These are phyloP conservation scores for Sicus ferrugineus DNA, from an alignment of 2,888 invertebrate genomes.

Conservation along the genomic window DNA sequence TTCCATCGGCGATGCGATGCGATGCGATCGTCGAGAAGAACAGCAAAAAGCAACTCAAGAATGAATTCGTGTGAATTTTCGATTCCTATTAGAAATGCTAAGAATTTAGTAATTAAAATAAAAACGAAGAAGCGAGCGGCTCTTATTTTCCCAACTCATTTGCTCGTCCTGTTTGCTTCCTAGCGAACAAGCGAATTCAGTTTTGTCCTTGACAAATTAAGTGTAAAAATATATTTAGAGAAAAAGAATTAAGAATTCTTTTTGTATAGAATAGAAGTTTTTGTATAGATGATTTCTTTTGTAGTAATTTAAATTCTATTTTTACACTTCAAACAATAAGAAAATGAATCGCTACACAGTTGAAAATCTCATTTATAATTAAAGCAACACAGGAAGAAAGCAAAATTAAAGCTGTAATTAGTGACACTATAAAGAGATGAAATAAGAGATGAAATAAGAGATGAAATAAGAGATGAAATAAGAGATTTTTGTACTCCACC, in stretches of 20 bases:
- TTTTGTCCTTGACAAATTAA: too few species aligned
- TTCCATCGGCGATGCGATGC: neutral
- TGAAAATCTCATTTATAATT: too few species aligned
- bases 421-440: constrained; percentile 9
- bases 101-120: constrained; percentile 12
- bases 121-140: neutral
- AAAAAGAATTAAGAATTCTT: too few species aligned
- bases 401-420: neutral
- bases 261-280: neutral
- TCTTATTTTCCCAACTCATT: neutral
- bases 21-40: neutral
- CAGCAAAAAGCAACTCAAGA: constrained; percentile 15
- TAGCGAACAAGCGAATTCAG: too few species aligned
- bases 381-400: neutral
- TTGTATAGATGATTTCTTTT: neutral
- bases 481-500: neutral
- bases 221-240: too few species aligned
- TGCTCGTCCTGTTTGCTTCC: neutral
- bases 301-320: too few species aligned
- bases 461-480: constrained; percentile 2
- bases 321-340: neutral
- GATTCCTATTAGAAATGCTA: constrained; percentile 32
- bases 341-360: too few species aligned
- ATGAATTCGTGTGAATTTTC: constrained; percentile 30
- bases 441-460: neutral